Base-by-base conservation (phyloP, 2,888 invertebrate species). In the Orchestes rusci region DNA sequence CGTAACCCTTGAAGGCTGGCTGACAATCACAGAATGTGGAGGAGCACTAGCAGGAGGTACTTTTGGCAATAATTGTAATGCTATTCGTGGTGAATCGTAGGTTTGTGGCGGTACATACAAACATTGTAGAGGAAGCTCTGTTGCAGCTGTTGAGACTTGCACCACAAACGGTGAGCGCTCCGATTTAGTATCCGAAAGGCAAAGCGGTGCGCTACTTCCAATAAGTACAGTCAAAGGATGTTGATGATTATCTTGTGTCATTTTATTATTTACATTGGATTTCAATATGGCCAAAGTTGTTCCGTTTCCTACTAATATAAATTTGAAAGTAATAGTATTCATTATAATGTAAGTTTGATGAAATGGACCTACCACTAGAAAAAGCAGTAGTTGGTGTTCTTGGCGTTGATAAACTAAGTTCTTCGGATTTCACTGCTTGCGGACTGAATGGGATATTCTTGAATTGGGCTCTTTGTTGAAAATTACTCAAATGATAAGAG, bases 381-480 rank as follows among this genome's bases (percentile, higher is more conserved):
- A 49, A 45, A 5, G 42, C 49, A 16, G 49, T 43, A n/a, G 49
- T 49, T 15, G 49, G 42, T 12, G 45, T 49, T 16, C 30, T 34
- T 12, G 49, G 39, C 10, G 39, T 18, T 13, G 45, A 42, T 16
- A 45, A 38, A 16, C 32, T 23, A 10, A 41, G 40, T 35, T 55
- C 52, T 41, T 62, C 64, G 18, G 43, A 43, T 50, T 66, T 67
- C 28, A 69, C 62, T 32, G 72, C 63, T 66, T 75, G 74, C 4
- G 74, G 74, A 16, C 74, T 74, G 45, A 72, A 68, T 3, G 84
- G 89, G 72, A 90, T 84, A 12, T 90, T 89, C 68, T 91, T 90
- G 64, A 94, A 93, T 29, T 93, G 92, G 36, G 91, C 91, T 40
- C 87, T 91, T 1, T 93, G 92, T 67, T 93, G 93, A 72, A 94